Evolutionary conservation across 1,140 invertebrate genomes (phyloP).

Genomic region (Zaprionus nigranus): DNA sequence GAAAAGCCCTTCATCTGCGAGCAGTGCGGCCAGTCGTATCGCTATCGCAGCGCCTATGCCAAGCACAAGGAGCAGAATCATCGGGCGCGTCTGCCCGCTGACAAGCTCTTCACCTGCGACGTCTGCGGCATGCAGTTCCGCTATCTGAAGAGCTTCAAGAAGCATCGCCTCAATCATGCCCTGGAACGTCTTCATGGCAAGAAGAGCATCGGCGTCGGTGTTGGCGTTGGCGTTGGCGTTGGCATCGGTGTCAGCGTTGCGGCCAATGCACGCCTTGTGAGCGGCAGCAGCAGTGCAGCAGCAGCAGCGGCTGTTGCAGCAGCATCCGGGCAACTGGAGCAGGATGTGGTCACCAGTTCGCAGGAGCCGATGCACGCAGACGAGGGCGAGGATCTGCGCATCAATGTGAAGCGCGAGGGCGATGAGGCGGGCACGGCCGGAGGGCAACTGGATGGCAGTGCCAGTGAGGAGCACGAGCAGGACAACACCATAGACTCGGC

Average conservation of each 20-base stretch:
- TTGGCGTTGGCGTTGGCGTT: conserved; percentile 23
- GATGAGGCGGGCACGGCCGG: conserved; percentile 5
- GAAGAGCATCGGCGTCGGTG: conserved; percentile 67
- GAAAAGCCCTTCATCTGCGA: conserved; percentile 96
- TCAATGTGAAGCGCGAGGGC: conserved; percentile 76
- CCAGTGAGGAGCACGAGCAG: conserved; percentile 86
- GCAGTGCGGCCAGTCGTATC: conserved; percentile 95
- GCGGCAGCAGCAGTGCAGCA: conserved; percentile 15
- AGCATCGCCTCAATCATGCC: conserved; percentile 94
- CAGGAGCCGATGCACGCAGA: conserved; percentile 87
- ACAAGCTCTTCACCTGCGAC: conserved; percentile 95
- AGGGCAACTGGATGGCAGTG: conserved; percentile 12
- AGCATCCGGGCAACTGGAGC: conserved; percentile 59
- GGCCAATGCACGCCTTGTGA: conserved; percentile 4
- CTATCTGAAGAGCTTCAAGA: conserved; percentile 95
- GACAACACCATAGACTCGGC: conserved; percentile 89
- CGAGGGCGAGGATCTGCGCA: conserved; percentile 75
- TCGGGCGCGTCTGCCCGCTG: conserved; percentile 92
- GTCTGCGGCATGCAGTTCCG: conserved; percentile 95
- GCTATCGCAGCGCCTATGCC: conserved; percentile 94
- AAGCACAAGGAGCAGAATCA: conserved; percentile 96
- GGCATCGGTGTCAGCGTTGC: conserved; percentile 15
- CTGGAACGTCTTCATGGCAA: conserved; percentile 91
- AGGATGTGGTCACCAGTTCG: conserved; percentile 90
- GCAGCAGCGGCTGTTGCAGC: conserved; percentile 17